Conservation (phyloP, 2,797 vertebrate genomes). For the Nothura maculosa region DNA sequence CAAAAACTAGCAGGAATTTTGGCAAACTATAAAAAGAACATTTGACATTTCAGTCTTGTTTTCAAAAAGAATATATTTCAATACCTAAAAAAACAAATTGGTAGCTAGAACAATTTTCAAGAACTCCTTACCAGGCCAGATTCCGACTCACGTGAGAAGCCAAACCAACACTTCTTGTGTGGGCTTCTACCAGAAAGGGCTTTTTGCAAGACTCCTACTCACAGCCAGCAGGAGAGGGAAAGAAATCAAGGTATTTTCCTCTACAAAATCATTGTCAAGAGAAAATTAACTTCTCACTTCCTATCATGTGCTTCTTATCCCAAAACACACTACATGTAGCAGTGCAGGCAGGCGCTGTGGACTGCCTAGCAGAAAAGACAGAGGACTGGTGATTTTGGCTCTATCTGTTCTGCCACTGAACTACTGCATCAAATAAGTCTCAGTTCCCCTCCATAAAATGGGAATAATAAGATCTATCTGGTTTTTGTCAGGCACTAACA, state of each 20-base stretch:
- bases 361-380: neutral
- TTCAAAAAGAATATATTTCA: neutral
- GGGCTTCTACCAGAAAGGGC: neutral
- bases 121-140: neutral
- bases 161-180: neutral
- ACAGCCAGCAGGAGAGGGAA: neutral
- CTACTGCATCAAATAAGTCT: neutral
- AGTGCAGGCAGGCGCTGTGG: rapidly evolving
- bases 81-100: neutral
- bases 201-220: neutral
- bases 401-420: neutral
- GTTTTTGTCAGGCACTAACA: neutral
- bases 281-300: neutral
- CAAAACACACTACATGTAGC: neutral
- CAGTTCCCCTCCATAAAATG: neutral
- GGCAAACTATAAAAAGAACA: neutral
- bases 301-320: neutral
- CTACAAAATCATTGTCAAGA: neutral
- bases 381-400: neutral
- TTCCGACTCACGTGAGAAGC: neutral
- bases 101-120: neutral
- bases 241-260: neutral
- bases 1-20: neutral
- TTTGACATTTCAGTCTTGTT: neutral
- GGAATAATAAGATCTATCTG: neutral